Evolutionary conservation across 2,888 invertebrate species (phyloP).

Genomic region (Malachius bipustulatus): DNA sequence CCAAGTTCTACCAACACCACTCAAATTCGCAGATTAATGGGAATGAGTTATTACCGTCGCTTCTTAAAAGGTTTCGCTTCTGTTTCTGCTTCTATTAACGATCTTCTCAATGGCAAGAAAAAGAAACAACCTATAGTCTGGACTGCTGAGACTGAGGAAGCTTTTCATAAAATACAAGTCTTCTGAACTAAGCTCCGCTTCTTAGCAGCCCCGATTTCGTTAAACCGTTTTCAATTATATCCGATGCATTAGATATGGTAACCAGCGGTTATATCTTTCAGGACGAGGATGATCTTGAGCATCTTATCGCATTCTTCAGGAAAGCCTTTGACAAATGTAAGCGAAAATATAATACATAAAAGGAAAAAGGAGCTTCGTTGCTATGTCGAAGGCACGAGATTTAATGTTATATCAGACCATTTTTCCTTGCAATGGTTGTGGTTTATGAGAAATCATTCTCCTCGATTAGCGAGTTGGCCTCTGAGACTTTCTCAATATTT

Average conservation of each 20-base stretch:
- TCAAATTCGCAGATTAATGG: no score
- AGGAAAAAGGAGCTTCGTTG: slow-evolving; percentile 4
- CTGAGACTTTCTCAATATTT: slow-evolving; percentile 18
- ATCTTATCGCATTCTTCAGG: no score
- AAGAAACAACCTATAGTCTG: slow-evolving; percentile 16
- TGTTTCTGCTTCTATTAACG: slow-evolving; percentile 12
- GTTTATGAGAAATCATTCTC: slow-evolving; percentile 22
- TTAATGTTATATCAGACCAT: no score
- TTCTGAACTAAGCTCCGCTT: slow-evolving; percentile 11
- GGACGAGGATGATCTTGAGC: no score
- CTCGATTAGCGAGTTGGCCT: slow-evolving; percentile 21
- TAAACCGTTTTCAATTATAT: slow-evolving; percentile 16
- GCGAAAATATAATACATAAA: slow-evolving; percentile 6
- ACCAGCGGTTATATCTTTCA: slow-evolving; percentile 15
- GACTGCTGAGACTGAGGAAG: no score
- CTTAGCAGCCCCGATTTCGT: slow-evolving; percentile 11
- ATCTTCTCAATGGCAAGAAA: no score
- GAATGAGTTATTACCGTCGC: slow-evolving; percentile 6
- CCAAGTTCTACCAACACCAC: no score
- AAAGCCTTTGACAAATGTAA: slow-evolving; percentile 12
- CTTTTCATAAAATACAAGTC: slow-evolving; percentile 8
- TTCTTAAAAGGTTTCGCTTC: slow-evolving; percentile 4
- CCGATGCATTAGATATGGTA: slow-evolving; percentile 18
- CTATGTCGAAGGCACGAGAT: slow-evolving; percentile 10
- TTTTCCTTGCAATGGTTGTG: no score